A percentile compares a stretch with the other conserved stretches of the same genome.
Conservation (phyloP, 2,888 invertebrate genomes). For the Chymomyza caudatula region DNA sequence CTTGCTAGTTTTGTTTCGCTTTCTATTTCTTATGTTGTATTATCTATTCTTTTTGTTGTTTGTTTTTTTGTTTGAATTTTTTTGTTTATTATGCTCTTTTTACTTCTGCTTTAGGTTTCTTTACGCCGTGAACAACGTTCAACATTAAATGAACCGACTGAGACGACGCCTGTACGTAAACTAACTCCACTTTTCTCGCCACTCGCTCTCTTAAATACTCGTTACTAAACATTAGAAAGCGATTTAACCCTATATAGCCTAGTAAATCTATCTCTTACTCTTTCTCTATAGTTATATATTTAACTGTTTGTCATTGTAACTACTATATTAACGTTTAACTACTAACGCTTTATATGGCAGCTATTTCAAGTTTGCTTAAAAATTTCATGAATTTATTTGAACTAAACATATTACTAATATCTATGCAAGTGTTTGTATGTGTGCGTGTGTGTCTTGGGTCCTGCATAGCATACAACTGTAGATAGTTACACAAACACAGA, state of each 20-base stretch:
- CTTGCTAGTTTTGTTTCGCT: conserved; percentile 23
- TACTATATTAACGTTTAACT: neutral
- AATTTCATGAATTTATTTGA: neutral
- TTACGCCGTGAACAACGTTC: conserved; percentile 82
- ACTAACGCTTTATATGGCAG: neutral
- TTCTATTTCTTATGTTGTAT: conserved; percentile 10
- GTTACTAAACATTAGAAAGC: conserved; percentile 44
- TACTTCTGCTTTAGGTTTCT: conserved; percentile 81
- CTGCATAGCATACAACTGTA: conserved; percentile 26
- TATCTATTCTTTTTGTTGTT: conserved; percentile 79
- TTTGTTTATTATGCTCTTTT: conserved; percentile 62
- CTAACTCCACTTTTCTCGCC: conserved; percentile 62
- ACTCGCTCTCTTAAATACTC: conserved; percentile 27
- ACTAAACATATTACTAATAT: neutral
- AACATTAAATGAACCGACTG: conserved; percentile 77
- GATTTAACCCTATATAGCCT: neutral
- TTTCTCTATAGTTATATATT: conserved; percentile 13
- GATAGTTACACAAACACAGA: conserved; percentile 21
- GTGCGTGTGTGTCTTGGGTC: conserved; percentile 30
- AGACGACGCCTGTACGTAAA: conserved; percentile 79
- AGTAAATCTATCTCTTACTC: conserved; percentile 9
- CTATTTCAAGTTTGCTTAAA: neutral
- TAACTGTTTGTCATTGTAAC: neutral
- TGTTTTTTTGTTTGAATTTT: conserved; percentile 78
- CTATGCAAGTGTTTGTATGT: conserved; percentile 26